Evolutionary conservation across 2,113 vertebrate genomes (phyloP).

Genomic region (Gasterosteus aculeatus): DNA sequence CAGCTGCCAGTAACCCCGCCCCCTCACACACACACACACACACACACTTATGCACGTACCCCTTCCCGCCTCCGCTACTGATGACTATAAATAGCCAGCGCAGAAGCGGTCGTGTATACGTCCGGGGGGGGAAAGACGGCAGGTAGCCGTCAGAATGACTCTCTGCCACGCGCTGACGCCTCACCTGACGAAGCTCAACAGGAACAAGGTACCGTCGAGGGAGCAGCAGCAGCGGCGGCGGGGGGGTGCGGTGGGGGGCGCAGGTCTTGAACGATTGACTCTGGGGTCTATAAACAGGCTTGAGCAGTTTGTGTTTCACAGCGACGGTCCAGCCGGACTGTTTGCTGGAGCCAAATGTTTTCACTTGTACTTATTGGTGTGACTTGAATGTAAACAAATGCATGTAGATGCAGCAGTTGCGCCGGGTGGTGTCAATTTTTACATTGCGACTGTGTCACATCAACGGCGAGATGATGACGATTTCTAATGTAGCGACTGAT

Average conservation of each 20-base stretch:
- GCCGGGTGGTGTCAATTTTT: neutral
- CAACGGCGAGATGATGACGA: neutral
- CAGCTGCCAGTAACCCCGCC: slow-evolving; percentile 72
- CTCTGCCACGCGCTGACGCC: slow-evolving; percentile 72
- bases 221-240: neutral
- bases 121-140: slow-evolving; percentile 56
- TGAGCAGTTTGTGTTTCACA: slow-evolving; percentile 74
- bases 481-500: too few relatives aligned
- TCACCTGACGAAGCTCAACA: slow-evolving; percentile 80
- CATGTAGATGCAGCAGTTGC: neutral
- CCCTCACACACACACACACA: slow-evolving; percentile 37
- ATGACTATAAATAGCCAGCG: slow-evolving; percentile 80
- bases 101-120: slow-evolving; percentile 52
- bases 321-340: slow-evolving; percentile 41
- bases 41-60: slow-evolving; percentile 61
- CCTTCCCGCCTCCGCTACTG: slow-evolving; percentile 56
- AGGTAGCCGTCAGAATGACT: slow-evolving; percentile 69
- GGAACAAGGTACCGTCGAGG: slow-evolving; percentile 77
- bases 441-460: neutral
- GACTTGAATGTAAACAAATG: slow-evolving; percentile 40
- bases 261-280: slow-evolving; percentile 24
- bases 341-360: neutral
- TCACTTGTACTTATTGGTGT: slow-evolving; percentile 3
- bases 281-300: slow-evolving; percentile 68
- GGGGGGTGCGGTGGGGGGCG: neutral